phyloP scores from a whole-genome alignment of 2,797 vertebrate species.

The Hoplostethus mediterraneus region DNA sequence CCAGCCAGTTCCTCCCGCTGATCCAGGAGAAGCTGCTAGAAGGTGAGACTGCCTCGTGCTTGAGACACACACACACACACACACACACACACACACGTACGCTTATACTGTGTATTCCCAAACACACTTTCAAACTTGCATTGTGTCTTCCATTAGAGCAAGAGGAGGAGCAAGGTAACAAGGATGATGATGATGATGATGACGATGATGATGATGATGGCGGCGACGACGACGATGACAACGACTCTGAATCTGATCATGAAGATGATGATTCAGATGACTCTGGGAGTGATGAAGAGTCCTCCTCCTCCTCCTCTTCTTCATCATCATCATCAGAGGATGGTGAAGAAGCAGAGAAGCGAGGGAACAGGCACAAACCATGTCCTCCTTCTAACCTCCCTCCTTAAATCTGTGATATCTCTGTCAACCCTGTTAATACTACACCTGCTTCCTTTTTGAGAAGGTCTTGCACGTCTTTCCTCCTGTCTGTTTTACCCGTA shows the following conservation, averaged over 20 bases:
- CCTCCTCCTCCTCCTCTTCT: slow-evolving; percentile 58
- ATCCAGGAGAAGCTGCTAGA: slow-evolving; percentile 84
- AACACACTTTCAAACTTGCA: neutral
- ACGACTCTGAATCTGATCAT: slow-evolving; percentile 21
- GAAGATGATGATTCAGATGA: neutral
- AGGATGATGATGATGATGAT: slow-evolving; percentile 49
- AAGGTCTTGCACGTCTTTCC: neutral
- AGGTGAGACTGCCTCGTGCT: slow-evolving; percentile 69
- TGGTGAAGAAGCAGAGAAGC: slow-evolving; percentile 26
- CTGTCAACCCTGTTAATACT: neutral
- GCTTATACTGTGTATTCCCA: neutral
- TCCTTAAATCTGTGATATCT: neutral
- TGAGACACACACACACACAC: slow-evolving; percentile 3
- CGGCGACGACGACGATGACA: slow-evolving; percentile 22
- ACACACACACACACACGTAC: neutral
- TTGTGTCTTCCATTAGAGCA: slow-evolving; percentile 39
- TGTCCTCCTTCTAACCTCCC: slow-evolving; percentile 21
- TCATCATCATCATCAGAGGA: slow-evolving; percentile 46
- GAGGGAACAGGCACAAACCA: slow-evolving; percentile 29
- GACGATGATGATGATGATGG: slow-evolving; percentile 38
- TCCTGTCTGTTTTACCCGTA: slow-evolving; percentile 3
- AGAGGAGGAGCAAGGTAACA: slow-evolving; percentile 50
- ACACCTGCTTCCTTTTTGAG: no score
- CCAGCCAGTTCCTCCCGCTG: slow-evolving; percentile 84
- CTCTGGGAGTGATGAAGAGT: slow-evolving; percentile 53